These are phyloP conservation scores for Turritopsis dohrnii DNA, from an alignment of 30 jellyfish, hydroid and myxozoan genomes.

Conservation along the genomic window DNA sequence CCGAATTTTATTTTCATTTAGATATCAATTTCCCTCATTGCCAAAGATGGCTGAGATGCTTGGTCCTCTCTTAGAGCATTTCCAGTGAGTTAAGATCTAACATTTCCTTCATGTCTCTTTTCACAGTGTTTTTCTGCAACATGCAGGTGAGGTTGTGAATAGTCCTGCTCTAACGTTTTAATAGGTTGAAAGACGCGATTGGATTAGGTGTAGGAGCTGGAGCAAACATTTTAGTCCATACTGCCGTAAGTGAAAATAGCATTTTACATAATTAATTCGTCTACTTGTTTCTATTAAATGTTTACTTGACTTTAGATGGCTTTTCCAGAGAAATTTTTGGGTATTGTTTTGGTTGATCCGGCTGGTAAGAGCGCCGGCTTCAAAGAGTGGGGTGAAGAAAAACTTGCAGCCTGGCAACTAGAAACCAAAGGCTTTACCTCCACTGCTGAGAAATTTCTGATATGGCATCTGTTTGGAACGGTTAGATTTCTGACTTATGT, in stretches of 20 bases:
- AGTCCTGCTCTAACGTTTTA: too few relatives aligned
- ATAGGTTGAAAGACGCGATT: slow-evolving; percentile 78
- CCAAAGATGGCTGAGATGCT: slow-evolving; percentile 89
- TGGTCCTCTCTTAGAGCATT: slow-evolving; percentile 88
- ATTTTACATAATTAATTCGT: not conserved
- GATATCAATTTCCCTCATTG: slow-evolving; percentile 84
- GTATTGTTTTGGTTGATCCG: slow-evolving; percentile 82
- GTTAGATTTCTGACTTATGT: too few relatives aligned
- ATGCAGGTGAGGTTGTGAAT: too few relatives aligned
- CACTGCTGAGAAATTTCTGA: slow-evolving; percentile 76
- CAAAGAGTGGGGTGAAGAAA: slow-evolving; percentile 97
- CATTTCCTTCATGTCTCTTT: not conserved
- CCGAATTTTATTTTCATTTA: not conserved
- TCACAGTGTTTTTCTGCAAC: not conserved
- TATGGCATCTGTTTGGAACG: slow-evolving; percentile 93
- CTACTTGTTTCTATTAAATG: too few relatives aligned
- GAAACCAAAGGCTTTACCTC: slow-evolving; percentile 92
- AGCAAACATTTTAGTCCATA: slow-evolving; percentile 63
- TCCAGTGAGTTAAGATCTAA: slow-evolving; percentile 48
- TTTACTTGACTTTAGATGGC: slow-evolving; percentile 18
- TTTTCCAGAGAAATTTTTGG: slow-evolving; percentile 71
- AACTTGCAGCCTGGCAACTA: slow-evolving; percentile 94
- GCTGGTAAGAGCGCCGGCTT: slow-evolving; percentile 96
- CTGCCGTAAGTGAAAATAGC: slow-evolving; percentile 50
- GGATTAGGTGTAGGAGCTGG: slow-evolving; percentile 98